phyloP scores from a whole-genome alignment of 2,888 invertebrate species.

The Mesorhabditis sp. region DNA sequence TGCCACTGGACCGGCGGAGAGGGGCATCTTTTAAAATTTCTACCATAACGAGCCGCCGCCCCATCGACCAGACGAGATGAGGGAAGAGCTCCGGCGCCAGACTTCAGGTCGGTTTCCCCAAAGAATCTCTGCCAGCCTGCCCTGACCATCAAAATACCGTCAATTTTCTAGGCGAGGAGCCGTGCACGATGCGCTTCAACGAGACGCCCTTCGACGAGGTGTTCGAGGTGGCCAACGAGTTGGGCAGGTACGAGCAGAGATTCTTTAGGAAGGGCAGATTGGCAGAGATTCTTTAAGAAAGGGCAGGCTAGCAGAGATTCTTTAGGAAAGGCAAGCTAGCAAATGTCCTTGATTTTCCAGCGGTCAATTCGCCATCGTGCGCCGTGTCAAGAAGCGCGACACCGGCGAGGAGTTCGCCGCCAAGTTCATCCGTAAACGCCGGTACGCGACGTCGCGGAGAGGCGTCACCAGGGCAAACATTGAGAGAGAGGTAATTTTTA shows the following conservation, averaged over 20 bases:
- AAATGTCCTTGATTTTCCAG: slow-evolving; percentile 59
- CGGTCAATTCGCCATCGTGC: slow-evolving; percentile 70
- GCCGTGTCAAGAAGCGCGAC: slow-evolving; percentile 64
- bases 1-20: too few species aligned
- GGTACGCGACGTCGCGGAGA: slow-evolving; percentile 63
- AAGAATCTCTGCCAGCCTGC: slow-evolving; percentile 8
- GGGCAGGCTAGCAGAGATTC: not conserved
- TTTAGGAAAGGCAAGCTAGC: slow-evolving; percentile 9
- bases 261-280: not conserved
- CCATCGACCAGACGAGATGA: slow-evolving; percentile 7
- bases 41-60: too few species aligned
- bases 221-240: slow-evolving; percentile 65
- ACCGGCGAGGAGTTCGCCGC: slow-evolving; percentile 67
- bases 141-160: not conserved
- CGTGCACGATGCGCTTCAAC: slow-evolving; percentile 28
- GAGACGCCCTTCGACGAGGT: slow-evolving; percentile 64
- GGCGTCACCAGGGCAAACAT: slow-evolving; percentile 68
- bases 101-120: not conserved
- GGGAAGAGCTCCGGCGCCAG: slow-evolving; percentile 14
- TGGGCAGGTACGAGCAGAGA: slow-evolving; percentile 62
- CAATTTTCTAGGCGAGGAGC: slow-evolving; percentile 5
- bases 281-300: not conserved
- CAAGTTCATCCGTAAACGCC: slow-evolving; percentile 66
- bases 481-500: slow-evolving; percentile 62
- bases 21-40: too few species aligned